Percentiles rank a stretch among this genome's conserved stretches.
Evolutionary conservation across 2,888 invertebrate genomes (phyloP).

Genomic region (Lochmaea capreae): DNA sequence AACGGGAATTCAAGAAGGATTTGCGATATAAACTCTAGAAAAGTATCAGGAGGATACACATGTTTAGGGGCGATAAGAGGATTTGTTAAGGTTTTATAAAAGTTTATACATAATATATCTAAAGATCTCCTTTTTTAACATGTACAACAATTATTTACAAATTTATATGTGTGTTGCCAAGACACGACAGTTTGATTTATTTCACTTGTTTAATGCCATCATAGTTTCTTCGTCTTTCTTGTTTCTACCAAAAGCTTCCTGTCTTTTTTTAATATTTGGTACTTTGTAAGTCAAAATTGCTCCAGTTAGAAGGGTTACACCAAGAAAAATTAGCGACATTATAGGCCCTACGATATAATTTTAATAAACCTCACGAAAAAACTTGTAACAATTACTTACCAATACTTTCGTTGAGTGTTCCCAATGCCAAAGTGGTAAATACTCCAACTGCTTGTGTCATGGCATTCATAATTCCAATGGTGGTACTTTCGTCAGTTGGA

Average conservation of each 20-base stretch:
- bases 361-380: conserved; percentile 23
- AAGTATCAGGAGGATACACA: too few relatives aligned
- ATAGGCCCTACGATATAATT: conserved; percentile 37
- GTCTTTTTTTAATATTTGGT: conserved; percentile 47
- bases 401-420: conserved; percentile 40
- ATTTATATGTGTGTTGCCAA: too few relatives aligned
- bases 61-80: too few relatives aligned
- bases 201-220: neutral
- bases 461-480: conserved; percentile 55
- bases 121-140: too few relatives aligned
- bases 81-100: too few relatives aligned
- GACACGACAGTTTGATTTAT: too few relatives aligned
- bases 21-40: too few relatives aligned
- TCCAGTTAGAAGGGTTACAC: conserved; percentile 43
- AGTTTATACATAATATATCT: too few relatives aligned
- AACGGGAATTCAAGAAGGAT: too few relatives aligned
- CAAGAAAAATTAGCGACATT: conserved; percentile 32
- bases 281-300: conserved; percentile 46
- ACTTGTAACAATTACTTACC: conserved; percentile 39
- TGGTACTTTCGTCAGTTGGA: conserved; percentile 55
- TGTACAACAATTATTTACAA: too few relatives aligned
- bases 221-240: conserved; percentile 4
- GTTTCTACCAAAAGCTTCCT: conserved; percentile 46
- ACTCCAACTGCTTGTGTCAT: conserved; percentile 54
- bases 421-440: conserved; percentile 46